A percentile compares a stretch with the other conserved stretches of the same genome.
Conservation (phyloP, 2,113 vertebrate species). For the Mohoua ochrocephala region DNA sequence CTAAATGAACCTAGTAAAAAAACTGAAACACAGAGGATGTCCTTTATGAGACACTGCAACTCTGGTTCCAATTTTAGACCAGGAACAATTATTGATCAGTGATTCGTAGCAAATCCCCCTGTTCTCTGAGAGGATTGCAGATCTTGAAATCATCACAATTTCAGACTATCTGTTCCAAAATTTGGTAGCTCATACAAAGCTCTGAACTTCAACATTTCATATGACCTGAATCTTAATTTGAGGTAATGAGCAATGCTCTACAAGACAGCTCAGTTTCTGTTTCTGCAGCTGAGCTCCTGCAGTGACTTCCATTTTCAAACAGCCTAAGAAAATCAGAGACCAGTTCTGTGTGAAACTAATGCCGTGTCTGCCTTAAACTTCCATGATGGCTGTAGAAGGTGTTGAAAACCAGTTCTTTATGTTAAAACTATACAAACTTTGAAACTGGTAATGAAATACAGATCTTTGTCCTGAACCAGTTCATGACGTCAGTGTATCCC, state of each 20-base stretch:
- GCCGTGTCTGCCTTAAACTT: not conserved
- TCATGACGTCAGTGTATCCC: not conserved
- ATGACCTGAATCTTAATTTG: not conserved
- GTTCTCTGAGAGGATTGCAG: not conserved
- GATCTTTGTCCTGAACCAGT: not conserved
- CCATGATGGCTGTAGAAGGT: not conserved
- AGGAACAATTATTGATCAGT: not conserved
- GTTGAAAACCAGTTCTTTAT: conserved; percentile 4
- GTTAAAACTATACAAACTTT: not conserved
- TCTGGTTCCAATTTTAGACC: not conserved
- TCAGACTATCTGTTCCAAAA: not conserved
- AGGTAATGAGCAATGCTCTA: not conserved
- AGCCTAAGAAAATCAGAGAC: not conserved
- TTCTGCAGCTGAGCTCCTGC: not conserved
- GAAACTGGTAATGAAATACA: conserved; percentile 9
- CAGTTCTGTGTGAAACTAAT: not conserved
- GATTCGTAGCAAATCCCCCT: not conserved
- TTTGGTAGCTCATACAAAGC: not conserved
- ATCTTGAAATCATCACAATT: not conserved
- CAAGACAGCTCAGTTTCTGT: not conserved
- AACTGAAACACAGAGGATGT: not conserved
- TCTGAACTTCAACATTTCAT: not conserved
- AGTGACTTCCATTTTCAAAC: not conserved
- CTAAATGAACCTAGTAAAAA: not conserved
- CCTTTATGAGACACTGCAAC: not conserved